Evolutionary conservation across 2,797 vertebrate species (phyloP).

Genomic region (Sebastes kiyomatsui): DNA sequence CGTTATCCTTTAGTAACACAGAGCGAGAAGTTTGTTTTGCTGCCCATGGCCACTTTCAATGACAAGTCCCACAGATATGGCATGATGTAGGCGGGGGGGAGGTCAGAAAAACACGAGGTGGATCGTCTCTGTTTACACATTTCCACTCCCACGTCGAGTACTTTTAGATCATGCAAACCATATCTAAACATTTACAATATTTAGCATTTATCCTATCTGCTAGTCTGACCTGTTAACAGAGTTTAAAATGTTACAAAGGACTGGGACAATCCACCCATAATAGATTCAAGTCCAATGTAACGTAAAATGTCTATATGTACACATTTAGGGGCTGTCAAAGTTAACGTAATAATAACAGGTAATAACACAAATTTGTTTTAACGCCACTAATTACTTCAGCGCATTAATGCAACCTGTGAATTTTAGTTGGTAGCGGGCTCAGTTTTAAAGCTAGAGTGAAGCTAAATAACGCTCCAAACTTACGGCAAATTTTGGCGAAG

Average conservation of each 20-base stretch:
- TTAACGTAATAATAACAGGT: too few relatives aligned
- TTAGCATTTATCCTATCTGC: neutral
- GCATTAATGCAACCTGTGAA: too few relatives aligned
- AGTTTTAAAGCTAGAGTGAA: too few relatives aligned
- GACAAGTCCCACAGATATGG: neutral
- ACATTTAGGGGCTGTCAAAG: too few relatives aligned
- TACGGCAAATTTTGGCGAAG: too few relatives aligned
- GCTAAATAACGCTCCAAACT: too few relatives aligned
- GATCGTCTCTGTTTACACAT: neutral
- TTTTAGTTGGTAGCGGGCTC: too few relatives aligned
- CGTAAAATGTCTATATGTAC: neutral
- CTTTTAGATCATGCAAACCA: neutral
- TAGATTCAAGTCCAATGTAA: neutral
- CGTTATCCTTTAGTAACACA: neutral
- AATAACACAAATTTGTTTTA: too few relatives aligned
- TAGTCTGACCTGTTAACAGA: neutral
- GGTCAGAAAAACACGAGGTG: neutral
- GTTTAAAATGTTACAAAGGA: neutral
- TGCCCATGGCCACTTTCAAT: neutral
- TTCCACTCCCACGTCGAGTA: neutral
- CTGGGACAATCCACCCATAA: neutral
- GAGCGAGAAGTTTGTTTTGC: neutral
- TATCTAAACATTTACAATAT: neutral
- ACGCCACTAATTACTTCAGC: too few relatives aligned
- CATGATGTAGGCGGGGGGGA: neutral